Evolutionary conservation across 2,888 invertebrate species (phyloP), one percentile per base, ranked within the genome.

Genomic region (Amphipyra berbera): DNA sequence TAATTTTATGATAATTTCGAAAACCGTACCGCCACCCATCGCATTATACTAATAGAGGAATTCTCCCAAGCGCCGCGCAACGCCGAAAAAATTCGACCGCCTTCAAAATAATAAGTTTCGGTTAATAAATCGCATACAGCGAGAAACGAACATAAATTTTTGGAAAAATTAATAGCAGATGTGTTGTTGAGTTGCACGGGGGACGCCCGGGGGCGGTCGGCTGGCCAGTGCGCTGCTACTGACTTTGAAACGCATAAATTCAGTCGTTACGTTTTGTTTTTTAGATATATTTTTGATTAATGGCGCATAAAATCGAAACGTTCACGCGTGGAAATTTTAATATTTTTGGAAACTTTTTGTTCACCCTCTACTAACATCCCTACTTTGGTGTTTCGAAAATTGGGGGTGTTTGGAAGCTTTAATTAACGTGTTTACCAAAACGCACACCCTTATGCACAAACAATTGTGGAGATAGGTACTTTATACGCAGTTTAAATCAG

Each of bases 1-100:
- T 95, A 95, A 95, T 95, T 95, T 95, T 95, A 95, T 95, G 95
- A 95, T 95, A 95, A 95, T 95, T 95, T 92, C 90, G 90, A 91
- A 94, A 94, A 94, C 94, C 89, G 90, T 91, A 90, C 94, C 90
- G 88, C 94, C 94, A 93, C 95, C 95, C 95, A 94, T 94, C 94
- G 90, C 94, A 95, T 95, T 95, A 95, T 95, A 94, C 94, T 95
- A 94, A 94, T 94, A 94, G 94, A 94, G 89, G 90, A 92, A 90
- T 89, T 86, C 90, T 86, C 87, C 73, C 73, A 85, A 88, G 88
- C 83, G 82, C 79, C 80, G 79, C 82, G 79, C 83, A 83, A 83
- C 77, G 87, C 79, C 82, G 84, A 90, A 93, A 93, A 92, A 90
- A 88, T 82, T 89, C 87, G 82, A 85, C 86, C 85, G 87, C 88